A percentile compares a stretch with the other conserved stretches of the same genome.
Evolutionary conservation across 2,888 invertebrate genomes (phyloP).

Genomic region (Diloba caeruleocephala): DNA sequence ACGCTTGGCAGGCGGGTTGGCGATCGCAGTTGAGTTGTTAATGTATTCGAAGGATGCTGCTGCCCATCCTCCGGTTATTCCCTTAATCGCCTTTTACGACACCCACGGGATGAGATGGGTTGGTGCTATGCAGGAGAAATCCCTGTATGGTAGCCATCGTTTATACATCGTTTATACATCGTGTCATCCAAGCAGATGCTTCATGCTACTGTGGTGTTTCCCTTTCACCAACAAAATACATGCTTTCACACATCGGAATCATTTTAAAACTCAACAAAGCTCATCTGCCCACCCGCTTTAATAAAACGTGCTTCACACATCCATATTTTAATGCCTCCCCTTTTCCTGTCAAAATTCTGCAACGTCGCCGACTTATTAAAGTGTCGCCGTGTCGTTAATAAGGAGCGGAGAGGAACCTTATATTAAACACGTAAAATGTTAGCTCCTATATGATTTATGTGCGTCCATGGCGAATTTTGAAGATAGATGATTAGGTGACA

Average conservation of each 20-base stretch:
- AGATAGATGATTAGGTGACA: not conserved
- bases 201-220: too few relatives aligned
- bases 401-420: conserved; percentile 43
- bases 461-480: not conserved
- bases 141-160: too few relatives aligned
- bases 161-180: too few relatives aligned
- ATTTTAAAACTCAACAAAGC: not conserved
- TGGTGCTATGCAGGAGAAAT: too few relatives aligned
- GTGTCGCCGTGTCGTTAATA: conserved; percentile 53
- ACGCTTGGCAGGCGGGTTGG: too few relatives aligned
- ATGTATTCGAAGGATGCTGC: too few relatives aligned
- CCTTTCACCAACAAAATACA: not conserved
- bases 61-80: too few relatives aligned
- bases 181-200: too few relatives aligned
- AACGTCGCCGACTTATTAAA: conserved; percentile 56
- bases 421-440: conserved; percentile 49
- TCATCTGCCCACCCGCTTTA: conserved; percentile 41
- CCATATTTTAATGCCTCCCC: conserved; percentile 43
- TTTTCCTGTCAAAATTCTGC: conserved; percentile 52
- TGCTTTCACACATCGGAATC: too few relatives aligned
- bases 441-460: conserved; percentile 19
- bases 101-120: too few relatives aligned
- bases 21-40: too few relatives aligned
- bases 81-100: too few relatives aligned
- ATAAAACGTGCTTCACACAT: conserved; percentile 49